Evolutionary conservation across 2,888 invertebrate species (phyloP).

Genomic region (Polyploca ridens): DNA sequence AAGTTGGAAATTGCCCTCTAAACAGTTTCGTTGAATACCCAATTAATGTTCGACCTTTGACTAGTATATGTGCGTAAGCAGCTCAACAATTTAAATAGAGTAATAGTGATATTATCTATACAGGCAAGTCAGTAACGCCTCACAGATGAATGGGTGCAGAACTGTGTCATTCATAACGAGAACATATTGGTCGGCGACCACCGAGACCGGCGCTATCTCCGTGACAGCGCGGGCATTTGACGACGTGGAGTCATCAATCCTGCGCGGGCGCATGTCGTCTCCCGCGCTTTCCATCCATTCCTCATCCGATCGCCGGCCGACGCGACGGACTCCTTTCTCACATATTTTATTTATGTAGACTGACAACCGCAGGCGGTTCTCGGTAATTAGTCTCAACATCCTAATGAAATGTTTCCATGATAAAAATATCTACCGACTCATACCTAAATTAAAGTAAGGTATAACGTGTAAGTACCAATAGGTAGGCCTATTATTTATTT

Average conservation of each 20-base stretch:
- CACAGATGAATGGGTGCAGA: conserved; percentile 35
- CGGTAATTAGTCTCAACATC: conserved; percentile 37
- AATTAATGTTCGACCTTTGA: no score
- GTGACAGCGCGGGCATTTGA: conserved; percentile 30
- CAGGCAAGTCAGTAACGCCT: conserved; percentile 7
- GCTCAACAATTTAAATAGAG: neutral
- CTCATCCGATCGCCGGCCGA: conserved; percentile 38
- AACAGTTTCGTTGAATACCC: neutral
- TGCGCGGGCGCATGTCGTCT: conserved; percentile 45
- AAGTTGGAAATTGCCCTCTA: no score
- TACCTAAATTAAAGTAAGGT: neutral
- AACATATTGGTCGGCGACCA: conserved; percentile 55
- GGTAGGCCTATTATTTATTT: no score
- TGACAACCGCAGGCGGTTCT: conserved; percentile 40
- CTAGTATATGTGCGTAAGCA: no score
- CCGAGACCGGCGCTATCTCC: conserved; percentile 54
- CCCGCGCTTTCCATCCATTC: conserved; percentile 41
- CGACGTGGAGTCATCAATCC: conserved; percentile 66
- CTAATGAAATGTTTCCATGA: conserved; percentile 13
- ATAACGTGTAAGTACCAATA: no score
- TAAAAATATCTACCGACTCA: conserved; percentile 14
- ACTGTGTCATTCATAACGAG: conserved; percentile 51
- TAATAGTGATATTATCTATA: conserved; percentile 6
- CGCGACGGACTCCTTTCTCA: conserved; percentile 20
- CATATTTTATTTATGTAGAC: conserved; percentile 25